Conservation (phyloP, 2,888 invertebrate species). For the Polydrusus cervinus region DNA sequence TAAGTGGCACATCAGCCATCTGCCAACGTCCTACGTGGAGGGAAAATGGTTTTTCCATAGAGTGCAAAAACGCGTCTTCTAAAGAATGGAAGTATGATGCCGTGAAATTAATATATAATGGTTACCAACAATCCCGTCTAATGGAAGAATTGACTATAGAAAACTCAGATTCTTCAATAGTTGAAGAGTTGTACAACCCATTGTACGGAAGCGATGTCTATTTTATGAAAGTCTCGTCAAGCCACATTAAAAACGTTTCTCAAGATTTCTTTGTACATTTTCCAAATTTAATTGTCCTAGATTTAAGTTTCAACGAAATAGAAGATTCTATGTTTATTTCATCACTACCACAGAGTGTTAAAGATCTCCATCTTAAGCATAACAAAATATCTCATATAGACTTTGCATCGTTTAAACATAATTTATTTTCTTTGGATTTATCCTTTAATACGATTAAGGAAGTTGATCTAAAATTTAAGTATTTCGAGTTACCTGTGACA, state of each 20-base stretch:
- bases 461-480: neutral
- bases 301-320: conserved; percentile 5
- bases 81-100: neutral
- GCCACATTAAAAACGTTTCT: neutral
- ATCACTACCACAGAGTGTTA: neutral
- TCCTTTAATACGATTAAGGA: neutral
- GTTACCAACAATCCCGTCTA: neutral
- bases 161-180: neutral
- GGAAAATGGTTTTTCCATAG: neutral
- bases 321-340: neutral
- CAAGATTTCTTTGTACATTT: neutral
- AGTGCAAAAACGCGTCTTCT: neutral
- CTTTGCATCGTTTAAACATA: neutral
- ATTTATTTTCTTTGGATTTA: neutral
- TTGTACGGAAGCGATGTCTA: neutral
- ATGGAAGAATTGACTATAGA: neutral
- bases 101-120: neutral
- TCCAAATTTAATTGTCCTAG: neutral
- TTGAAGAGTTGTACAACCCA: neutral
- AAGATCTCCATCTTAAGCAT: neutral
- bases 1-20: neutral
- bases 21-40: neutral
- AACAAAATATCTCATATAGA: conserved; percentile 1
- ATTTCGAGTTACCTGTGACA: neutral
- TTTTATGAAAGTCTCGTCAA: neutral